Evolutionary conservation across 1,140 invertebrate genomes (phyloP).

Genomic region (Cotesia glomerata): DNA sequence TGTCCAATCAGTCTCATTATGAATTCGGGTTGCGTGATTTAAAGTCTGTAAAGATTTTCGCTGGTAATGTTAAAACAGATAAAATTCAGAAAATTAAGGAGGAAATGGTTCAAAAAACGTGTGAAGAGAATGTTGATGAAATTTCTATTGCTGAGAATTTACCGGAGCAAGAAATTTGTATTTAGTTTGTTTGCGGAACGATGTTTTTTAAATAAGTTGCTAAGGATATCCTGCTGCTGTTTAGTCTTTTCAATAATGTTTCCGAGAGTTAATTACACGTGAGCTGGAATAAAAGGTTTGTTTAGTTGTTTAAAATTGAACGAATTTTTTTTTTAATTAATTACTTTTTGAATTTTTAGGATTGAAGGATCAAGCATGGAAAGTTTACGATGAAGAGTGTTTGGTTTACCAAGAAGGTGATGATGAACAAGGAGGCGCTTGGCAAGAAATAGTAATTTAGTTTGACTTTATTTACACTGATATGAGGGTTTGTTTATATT

Average conservation of each 20-base stretch:
- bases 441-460: no score
- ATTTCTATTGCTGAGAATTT: slow-evolving; percentile 92
- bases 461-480: no score
- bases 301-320: neutral
- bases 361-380: slow-evolving; percentile 89
- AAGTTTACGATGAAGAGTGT: slow-evolving; percentile 93
- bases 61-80: slow-evolving; percentile 92
- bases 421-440: no score
- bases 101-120: slow-evolving; percentile 81
- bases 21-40: slow-evolving; percentile 95
- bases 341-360: slow-evolving; percentile 58
- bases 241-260: slow-evolving; percentile 97
- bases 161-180: slow-evolving; percentile 97
- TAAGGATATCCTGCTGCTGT: slow-evolving; percentile 97
- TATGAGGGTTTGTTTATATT: no score
- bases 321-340: slow-evolving; percentile 10
- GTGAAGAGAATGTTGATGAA: slow-evolving; percentile 84
- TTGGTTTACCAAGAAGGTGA: slow-evolving; percentile 91
- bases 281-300: slow-evolving; percentile 89
- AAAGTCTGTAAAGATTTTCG: slow-evolving; percentile 93
- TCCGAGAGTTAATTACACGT: slow-evolving; percentile 95
- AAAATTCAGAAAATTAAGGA: slow-evolving; percentile 94
- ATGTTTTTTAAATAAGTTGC: slow-evolving; percentile 99
- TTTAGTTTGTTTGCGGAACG: slow-evolving; percentile 99
- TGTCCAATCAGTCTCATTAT: slow-evolving; percentile 99